These are phyloP conservation scores for Hoplodrina blanda DNA, from an alignment of 2,888 invertebrate genomes.

Conservation along the genomic window DNA sequence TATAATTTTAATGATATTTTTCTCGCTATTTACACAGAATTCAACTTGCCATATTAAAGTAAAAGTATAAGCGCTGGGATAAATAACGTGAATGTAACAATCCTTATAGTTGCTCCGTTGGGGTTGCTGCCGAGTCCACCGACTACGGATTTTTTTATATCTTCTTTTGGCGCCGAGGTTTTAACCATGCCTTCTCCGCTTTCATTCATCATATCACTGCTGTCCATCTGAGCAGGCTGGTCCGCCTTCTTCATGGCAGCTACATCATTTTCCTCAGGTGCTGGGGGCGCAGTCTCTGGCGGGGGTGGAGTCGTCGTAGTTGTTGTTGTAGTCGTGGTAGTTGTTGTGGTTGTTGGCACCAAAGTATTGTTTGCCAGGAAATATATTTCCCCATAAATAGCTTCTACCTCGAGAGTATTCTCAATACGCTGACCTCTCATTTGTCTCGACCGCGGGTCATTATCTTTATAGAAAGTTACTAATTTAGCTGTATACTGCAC, in stretches of 20 bases:
- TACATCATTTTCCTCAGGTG: constrained; percentile 84
- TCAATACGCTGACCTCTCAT: constrained; percentile 92
- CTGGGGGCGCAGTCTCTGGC: constrained; percentile 89
- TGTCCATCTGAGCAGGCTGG: constrained; percentile 74
- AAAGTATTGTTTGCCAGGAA: constrained; percentile 94
- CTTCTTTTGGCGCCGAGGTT: constrained; percentile 77
- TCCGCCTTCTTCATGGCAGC: constrained; percentile 79
- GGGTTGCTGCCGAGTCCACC: constrained; percentile 83
- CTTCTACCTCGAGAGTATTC: constrained; percentile 92
- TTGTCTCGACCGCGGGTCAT: constrained; percentile 89
- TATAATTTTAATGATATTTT: constrained; percentile 77
- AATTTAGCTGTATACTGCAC: constrained; percentile 94
- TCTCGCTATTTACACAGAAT: constrained; percentile 82
- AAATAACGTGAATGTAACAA: constrained; percentile 73
- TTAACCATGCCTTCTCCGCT: constrained; percentile 78
- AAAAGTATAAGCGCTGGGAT: constrained; percentile 79
- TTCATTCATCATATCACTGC: constrained; percentile 78
- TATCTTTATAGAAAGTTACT: constrained; percentile 92
- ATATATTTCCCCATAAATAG: constrained; percentile 94
- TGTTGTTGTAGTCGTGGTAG: constrained; percentile 91
- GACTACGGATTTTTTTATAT: constrained; percentile 80
- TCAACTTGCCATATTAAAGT: constrained; percentile 74
- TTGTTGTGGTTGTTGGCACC: constrained; percentile 94
- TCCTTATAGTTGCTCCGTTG: constrained; percentile 70
- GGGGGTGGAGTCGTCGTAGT: constrained; percentile 88